Evolutionary conservation across 2,113 vertebrate genomes (phyloP).

Genomic region (Sinocyclocheilus anophthalmus): DNA sequence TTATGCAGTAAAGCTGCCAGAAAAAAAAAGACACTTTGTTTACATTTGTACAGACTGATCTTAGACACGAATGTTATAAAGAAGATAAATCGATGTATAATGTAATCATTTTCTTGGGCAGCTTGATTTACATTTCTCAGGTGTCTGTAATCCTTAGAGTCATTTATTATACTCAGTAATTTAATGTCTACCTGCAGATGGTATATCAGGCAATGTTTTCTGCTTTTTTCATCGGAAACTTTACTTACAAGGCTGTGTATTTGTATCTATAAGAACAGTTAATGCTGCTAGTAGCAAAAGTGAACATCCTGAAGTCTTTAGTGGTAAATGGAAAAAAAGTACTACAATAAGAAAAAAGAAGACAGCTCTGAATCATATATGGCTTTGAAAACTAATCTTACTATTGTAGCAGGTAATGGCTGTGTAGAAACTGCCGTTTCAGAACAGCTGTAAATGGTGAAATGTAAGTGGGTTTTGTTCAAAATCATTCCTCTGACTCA

Average conservation of each 20-base stretch:
- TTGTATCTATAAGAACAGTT: not conserved
- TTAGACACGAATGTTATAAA: not conserved
- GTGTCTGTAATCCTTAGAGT: not conserved
- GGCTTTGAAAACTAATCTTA: not conserved
- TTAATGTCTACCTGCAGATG: not conserved
- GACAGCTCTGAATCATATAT: not conserved
- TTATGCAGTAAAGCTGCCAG: not conserved
- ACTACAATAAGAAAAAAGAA: not conserved
- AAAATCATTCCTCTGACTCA: not conserved
- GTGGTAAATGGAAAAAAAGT: not conserved
- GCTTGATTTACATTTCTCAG: conserved; percentile 19
- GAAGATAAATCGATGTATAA: not conserved
- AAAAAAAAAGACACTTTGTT: not conserved
- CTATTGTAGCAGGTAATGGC: not conserved
- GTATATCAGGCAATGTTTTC: not conserved
- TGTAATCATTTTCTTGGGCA: not conserved
- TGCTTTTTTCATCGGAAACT: not conserved
- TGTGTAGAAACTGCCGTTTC: not conserved
- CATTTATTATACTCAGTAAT: not conserved
- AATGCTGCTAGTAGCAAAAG: not conserved
- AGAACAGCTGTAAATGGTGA: not conserved
- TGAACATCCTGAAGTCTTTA: not conserved
- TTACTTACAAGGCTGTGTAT: not conserved
- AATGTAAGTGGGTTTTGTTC: not conserved
- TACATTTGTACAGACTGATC: not conserved